These are phyloP conservation scores for Urocyon cinereoargenteus DNA, from an alignment of 2,797 vertebrate genomes.

Conservation along the genomic window DNA sequence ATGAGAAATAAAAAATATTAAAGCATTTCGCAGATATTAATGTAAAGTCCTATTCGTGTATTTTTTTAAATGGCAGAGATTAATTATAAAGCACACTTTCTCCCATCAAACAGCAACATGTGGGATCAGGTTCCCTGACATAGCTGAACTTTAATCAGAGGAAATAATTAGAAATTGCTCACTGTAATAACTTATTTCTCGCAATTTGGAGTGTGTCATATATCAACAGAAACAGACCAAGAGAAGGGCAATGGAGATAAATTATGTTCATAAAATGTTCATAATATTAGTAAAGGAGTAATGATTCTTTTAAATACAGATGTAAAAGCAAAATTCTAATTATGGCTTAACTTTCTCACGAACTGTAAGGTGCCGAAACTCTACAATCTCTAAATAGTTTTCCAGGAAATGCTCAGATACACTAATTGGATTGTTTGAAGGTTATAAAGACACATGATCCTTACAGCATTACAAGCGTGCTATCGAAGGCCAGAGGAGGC, in stretches of 20 bases:
- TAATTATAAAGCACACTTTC: not conserved
- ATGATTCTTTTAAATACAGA: slow-evolving; percentile 63
- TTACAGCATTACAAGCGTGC: not conserved
- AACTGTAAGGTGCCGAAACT: not conserved
- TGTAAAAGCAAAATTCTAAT: slow-evolving; percentile 64
- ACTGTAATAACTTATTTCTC: slow-evolving; percentile 53
- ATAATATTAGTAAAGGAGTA: slow-evolving; percentile 57
- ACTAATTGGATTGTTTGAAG: slow-evolving; percentile 3
- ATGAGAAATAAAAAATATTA: slow-evolving; percentile 35
- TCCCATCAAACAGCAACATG: not conserved
- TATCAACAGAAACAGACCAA: slow-evolving; percentile 49
- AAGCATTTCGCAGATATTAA: not conserved
- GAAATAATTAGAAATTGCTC: slow-evolving; percentile 68
- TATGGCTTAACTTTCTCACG: slow-evolving; percentile 13
- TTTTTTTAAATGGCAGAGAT: slow-evolving; percentile 39
- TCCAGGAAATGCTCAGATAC: not conserved
- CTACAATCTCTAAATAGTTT: slow-evolving; percentile 16
- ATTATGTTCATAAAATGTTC: slow-evolving; percentile 66
- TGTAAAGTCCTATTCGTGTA: not conserved
- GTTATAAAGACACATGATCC: not conserved
- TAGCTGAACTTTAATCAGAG: slow-evolving; percentile 61
- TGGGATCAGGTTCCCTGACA: slow-evolving; percentile 25
- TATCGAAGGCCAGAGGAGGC: not conserved
- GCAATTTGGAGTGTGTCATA: slow-evolving; percentile 37
- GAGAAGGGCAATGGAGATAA: slow-evolving; percentile 57